Base-by-base conservation (phyloP, 2,113 vertebrate species). In the Callopanchax toddi region DNA sequence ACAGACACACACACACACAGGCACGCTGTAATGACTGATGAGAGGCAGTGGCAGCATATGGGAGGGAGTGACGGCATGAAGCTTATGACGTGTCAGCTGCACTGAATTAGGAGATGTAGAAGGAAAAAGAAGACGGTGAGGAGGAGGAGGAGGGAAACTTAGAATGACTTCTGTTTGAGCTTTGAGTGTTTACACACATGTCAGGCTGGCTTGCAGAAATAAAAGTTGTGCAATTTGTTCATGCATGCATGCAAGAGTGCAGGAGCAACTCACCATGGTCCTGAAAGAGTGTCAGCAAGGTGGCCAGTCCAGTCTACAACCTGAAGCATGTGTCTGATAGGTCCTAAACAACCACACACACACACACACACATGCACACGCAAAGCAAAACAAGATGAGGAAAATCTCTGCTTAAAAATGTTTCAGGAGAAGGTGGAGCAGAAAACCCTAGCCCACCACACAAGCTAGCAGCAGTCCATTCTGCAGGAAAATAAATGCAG, bases 201-300 rank as follows among this genome's bases (percentile, higher is more conserved):
- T 74, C 56, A 36, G 40, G 60, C 34, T 0, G 29, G 61, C 58
- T 26, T 39, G 26, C 65, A 74, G 42, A 52, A 74, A 64, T 49
- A 21, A 60, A 74, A 71, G 61, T 45, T 49, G 23, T 36, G 54
- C 49, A 59, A 65, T 79, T 63, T 72, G 63, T 67, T 71, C 62
- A 67, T 48, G 57, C 29, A 32, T 32, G 29, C 29, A 32, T 32
- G 29, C 29, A 32, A 64, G 52, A 71, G 42, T 75, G 54, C 6
- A 18, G 34, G 36, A 57, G 65, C 22, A 4, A 78, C 83, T 83
- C 75, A 81, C 78, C 74, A 21, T 72, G 55, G 72, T 83, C 54
- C 73, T 79, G 69, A 65, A 75, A 66, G 29, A 0, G 11, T 43
- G 10, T 73, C 60, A 73, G 18, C 52, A 22, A 59, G 50, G 71